Evolutionary conservation across 1,140 invertebrate genomes (phyloP).

Genomic region (Lucilia cuprina): DNA sequence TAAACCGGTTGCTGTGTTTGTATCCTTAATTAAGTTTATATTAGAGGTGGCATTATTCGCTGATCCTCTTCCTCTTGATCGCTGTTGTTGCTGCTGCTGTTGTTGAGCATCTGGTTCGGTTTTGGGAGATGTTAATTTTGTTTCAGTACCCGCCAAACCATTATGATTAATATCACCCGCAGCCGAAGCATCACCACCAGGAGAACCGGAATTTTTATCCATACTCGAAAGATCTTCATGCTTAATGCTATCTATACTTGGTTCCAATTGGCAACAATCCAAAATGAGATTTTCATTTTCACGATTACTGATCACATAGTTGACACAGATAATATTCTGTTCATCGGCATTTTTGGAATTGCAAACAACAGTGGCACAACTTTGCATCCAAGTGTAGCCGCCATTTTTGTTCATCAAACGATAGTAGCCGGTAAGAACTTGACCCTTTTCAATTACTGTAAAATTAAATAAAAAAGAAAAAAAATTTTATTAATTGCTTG

Average conservation of each 20-base stretch:
- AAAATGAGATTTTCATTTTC: slow-evolving; percentile 90
- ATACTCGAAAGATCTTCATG: slow-evolving; percentile 76
- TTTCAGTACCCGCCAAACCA: slow-evolving; percentile 43
- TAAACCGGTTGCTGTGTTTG: slow-evolving; percentile 46
- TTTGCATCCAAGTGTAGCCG: slow-evolving; percentile 95
- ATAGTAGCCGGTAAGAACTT: slow-evolving; percentile 95
- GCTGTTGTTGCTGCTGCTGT: slow-evolving; percentile 32
- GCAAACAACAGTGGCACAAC: slow-evolving; percentile 94
- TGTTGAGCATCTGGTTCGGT: slow-evolving; percentile 48
- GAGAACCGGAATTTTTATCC: slow-evolving; percentile 85
- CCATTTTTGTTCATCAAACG: slow-evolving; percentile 94
- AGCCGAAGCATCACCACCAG: slow-evolving; percentile 76
- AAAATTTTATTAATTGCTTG: slow-evolving; percentile 24
- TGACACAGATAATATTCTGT: slow-evolving; percentile 95
- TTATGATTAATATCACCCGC: slow-evolving; percentile 39
- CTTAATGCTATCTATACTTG: slow-evolving; percentile 78
- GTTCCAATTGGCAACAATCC: slow-evolving; percentile 90
- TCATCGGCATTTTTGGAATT: slow-evolving; percentile 94
- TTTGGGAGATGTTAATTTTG: slow-evolving; percentile 52
- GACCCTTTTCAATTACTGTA: slow-evolving; percentile 93
- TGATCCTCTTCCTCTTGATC: slow-evolving; percentile 46
- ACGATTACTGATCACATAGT: slow-evolving; percentile 88
- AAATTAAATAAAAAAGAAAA: slow-evolving; percentile 60
- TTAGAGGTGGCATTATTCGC: slow-evolving; percentile 42
- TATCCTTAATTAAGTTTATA: slow-evolving; percentile 53